phyloP scores from a whole-genome alignment of 64 coral and sea anemone species.

The Trachythela sp. region DNA sequence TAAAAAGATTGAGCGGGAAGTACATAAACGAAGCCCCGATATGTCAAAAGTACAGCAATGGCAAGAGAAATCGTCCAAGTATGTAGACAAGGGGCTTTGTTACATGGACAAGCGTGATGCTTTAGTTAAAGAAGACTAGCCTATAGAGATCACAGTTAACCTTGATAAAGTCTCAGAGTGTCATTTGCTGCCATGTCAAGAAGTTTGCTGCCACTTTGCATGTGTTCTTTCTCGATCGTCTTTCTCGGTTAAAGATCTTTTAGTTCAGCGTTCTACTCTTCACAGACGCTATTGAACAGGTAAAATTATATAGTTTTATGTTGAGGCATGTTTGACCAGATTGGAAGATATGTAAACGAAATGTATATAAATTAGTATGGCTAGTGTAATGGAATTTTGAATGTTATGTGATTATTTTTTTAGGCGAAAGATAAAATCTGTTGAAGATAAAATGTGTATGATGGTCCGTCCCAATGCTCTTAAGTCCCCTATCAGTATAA shows the following conservation, averaged over 20 bases:
- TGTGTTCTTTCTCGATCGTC: neutral
- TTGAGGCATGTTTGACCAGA: neutral
- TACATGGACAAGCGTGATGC: neutral
- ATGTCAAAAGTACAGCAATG: too few species aligned
- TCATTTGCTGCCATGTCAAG: neutral
- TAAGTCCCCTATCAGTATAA: slow-evolving; percentile 19
- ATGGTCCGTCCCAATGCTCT: slow-evolving; percentile 10
- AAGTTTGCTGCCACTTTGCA: neutral
- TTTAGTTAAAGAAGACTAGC: too few species aligned
- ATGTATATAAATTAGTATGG: too few species aligned
- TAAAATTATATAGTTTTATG: too few species aligned
- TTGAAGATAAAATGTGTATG: slow-evolving; percentile 26
- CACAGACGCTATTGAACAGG: neutral
- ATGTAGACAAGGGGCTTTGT: too few species aligned
- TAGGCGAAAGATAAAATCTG: neutral
- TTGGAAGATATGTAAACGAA: too few species aligned
- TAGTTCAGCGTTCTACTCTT: neutral
- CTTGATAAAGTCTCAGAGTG: neutral
- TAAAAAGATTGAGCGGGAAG: neutral
- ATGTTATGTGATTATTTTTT: neutral
- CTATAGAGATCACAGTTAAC: neutral
- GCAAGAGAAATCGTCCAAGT: neutral
- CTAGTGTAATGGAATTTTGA: too few species aligned
- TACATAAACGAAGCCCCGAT: neutral
- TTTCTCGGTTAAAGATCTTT: neutral